Percentiles rank a stretch among this genome's conserved stretches.
phyloP scores from a whole-genome alignment of 1,140 invertebrate genomes.

The Teleogryllus occipitalis region DNA sequence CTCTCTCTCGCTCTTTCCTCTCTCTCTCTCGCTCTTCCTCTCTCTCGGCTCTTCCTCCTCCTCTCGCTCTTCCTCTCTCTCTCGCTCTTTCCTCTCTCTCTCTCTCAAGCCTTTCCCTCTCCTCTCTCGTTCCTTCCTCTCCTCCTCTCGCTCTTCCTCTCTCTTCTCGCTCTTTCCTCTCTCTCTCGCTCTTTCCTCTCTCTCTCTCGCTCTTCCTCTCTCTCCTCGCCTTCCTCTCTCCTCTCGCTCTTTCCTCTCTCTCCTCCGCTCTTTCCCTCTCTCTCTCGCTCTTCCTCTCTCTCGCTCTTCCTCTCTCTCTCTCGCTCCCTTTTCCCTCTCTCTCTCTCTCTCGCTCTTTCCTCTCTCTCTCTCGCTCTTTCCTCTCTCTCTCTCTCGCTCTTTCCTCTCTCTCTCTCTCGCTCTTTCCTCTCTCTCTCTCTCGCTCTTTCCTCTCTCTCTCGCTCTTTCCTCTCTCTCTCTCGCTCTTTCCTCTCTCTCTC shows the following conservation, averaged over 20 bases:
- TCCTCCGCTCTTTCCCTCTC: not conserved
- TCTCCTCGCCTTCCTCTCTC: not conserved
- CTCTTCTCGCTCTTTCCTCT: not conserved
- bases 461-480: not conserved
- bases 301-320: not conserved
- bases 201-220: not conserved
- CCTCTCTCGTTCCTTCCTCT: not conserved
- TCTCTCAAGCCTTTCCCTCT: not conserved
- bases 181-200: not conserved
- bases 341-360: not conserved
- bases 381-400: not conserved
- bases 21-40: not conserved
- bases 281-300: not conserved
- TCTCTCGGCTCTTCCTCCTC: too few relatives aligned
- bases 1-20: not conserved
- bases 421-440: not conserved
- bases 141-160: not conserved
- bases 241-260: not conserved
- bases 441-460: not conserved
- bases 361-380: not conserved
- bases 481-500: not conserved
- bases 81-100: not conserved
- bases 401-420: too few relatives aligned
- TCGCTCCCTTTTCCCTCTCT: not conserved
- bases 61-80: not conserved